Base-by-base conservation (phyloP, 2,888 invertebrate genomes). In the Quadroppia sp. region DNA sequence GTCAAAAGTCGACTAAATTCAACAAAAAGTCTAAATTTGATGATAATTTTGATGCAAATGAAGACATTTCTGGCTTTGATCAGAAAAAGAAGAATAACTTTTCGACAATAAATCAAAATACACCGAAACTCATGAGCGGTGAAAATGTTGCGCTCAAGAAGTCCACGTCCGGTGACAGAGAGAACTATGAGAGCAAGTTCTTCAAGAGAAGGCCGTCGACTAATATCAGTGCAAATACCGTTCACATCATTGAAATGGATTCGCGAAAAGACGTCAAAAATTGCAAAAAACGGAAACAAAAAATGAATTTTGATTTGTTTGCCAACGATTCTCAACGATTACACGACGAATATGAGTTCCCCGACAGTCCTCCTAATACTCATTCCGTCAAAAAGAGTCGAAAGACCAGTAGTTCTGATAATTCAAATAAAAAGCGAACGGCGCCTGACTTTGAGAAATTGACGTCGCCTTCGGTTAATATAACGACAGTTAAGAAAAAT, bases 321-420 rank as follows among this genome's bases (percentile, higher is more conserved):
- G 40, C 2, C 11, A 67, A 20, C 7, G 67, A 42, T 0, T 45
- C 48, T 9, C 70, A 71, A 30, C n/a, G 28, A 20, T 23, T 23
- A n/a, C 42, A 53, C 40, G 74, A 74, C 70, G 74, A 74, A 40
- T 74, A 74, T 23, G 74, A 74, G 30, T 74, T 74, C 40, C 74
- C 71, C 36, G 74, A 74, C 42, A 74, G 74, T 61, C 74, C 74
- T n/a, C 42, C 67, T 9, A 67, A 67, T n/a, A 67, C 40, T 67
- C 67, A 67, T 42, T 67, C 67, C 2, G 20, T 40, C 1, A 67
- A 67, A 15, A 67, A 67, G 25, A 61, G 32, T 32, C 67, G 67
- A 20, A 67, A 67, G 25, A 42, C 67, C 1, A 67, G 67, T 23
- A 42, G 42, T 42, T 40, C 40, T 23, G 67, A 67, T 42, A 67